These are phyloP conservation scores for Pyrrhura leucotis DNA, from an alignment of 2,797 vertebrate genomes.

Conservation along the genomic window DNA sequence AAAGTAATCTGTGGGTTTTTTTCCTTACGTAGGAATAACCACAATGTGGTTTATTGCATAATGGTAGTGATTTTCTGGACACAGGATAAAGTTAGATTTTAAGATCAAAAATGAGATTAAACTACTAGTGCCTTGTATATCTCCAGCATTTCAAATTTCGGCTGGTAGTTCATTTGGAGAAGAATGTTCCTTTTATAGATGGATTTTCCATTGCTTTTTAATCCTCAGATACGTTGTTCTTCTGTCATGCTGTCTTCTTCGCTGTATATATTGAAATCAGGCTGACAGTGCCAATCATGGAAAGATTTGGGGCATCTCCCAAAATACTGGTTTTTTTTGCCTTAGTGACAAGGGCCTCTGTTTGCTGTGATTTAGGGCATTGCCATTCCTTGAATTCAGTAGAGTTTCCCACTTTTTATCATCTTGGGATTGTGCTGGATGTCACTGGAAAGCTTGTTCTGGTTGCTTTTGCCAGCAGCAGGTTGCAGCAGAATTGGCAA, in stretches of 20 bases:
- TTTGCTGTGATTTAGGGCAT: background rate
- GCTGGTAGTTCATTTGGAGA: background rate
- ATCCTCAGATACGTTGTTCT: background rate
- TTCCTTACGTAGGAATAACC: slow-evolving; percentile 38
- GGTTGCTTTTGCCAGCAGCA: background rate
- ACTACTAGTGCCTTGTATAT: slow-evolving; percentile 9
- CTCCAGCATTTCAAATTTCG: slow-evolving; percentile 29
- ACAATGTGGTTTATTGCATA: slow-evolving; percentile 35
- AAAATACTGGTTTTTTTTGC: background rate
- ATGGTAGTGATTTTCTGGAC: slow-evolving; percentile 14
- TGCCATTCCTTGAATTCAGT: background rate
- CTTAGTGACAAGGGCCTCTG: background rate
- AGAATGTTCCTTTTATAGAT: slow-evolving; percentile 52
- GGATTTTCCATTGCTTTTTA: slow-evolving; percentile 52
- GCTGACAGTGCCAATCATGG: background rate
- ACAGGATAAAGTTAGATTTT: slow-evolving; percentile 6
- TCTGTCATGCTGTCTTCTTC: slow-evolving; percentile 3
- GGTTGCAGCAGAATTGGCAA: background rate
- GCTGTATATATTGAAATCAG: slow-evolving; percentile 1
- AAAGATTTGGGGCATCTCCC: background rate
- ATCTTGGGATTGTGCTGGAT: background rate
- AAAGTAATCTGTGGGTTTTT: background rate
- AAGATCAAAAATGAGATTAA: slow-evolving; percentile 46
- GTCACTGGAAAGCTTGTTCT: background rate
- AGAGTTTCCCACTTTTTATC: background rate